These are phyloP conservation scores for Nyctibius grandis DNA, from an alignment of 2,797 vertebrate genomes.

Conservation along the genomic window DNA sequence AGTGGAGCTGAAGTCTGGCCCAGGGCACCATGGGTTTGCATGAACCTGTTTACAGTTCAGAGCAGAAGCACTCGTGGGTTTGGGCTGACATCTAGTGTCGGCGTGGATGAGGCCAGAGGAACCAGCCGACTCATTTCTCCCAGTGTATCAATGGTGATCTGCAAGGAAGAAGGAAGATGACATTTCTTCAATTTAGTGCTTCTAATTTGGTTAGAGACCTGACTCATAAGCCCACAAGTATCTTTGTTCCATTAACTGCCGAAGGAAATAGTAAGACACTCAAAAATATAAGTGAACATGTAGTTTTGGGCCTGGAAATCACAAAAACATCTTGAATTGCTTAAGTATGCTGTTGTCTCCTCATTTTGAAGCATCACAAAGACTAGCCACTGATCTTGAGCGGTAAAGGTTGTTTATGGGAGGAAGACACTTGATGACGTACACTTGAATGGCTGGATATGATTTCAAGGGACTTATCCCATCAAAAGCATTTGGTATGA, in stretches of 20 bases:
- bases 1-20: not conserved
- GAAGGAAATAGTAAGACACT: not conserved
- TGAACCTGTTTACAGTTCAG: no score
- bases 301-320: not conserved
- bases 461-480: not conserved
- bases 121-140: not conserved
- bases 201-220: not conserved
- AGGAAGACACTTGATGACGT: not conserved
- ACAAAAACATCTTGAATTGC: not conserved
- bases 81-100: constrained; percentile 70
- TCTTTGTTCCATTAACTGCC: not conserved
- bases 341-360: not conserved
- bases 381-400: not conserved
- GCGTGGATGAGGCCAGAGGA: not conserved
- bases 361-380: not conserved
- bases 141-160: accelerated
- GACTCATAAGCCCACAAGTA: accelerated
- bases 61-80: not conserved
- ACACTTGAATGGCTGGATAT: not conserved
- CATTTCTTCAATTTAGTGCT: not conserved
- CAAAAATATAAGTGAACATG: not conserved
- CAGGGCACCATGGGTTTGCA: not conserved
- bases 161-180: not conserved
- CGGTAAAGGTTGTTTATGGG: not conserved
- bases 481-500: not conserved